These are phyloP conservation scores for Pachypanchax playfairii DNA, from an alignment of 2,113 vertebrate genomes.

Conservation along the genomic window DNA sequence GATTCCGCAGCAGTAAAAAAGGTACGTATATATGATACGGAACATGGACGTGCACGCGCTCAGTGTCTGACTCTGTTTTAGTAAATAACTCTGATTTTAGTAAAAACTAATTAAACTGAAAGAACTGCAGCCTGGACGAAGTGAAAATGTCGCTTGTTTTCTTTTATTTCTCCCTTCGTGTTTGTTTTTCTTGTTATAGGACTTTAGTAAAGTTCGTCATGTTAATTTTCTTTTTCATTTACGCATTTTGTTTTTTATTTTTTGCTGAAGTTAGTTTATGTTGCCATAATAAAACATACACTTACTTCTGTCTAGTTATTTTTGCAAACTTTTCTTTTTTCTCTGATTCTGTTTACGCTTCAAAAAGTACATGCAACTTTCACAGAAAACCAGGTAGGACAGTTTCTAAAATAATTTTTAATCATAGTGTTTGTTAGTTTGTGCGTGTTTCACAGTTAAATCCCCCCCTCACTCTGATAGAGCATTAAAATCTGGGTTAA, in stretches of 20 bases:
- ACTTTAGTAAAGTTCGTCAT: neutral
- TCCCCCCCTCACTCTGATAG: constrained; percentile 41
- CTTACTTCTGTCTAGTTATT: neutral
- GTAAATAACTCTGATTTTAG: neutral
- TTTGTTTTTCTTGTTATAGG: no score
- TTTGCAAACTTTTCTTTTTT: neutral
- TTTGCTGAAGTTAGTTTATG: neutral
- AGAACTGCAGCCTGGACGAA: no score
- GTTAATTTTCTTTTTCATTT: no score
- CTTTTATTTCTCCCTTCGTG: no score
- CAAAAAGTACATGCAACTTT: constrained; percentile 46
- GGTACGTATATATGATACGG: no score
- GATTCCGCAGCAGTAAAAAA: constrained; percentile 56
- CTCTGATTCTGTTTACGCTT: neutral
- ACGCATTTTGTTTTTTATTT: neutral
- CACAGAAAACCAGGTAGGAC: constrained; percentile 70
- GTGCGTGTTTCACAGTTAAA: constrained; percentile 51
- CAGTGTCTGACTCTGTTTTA: neutral
- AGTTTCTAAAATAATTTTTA: constrained; percentile 13
- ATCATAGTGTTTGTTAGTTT: constrained; percentile 28
- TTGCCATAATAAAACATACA: neutral
- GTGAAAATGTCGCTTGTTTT: no score
- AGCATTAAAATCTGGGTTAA: constrained; percentile 66
- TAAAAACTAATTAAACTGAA: neutral
- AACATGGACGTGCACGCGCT: no score